These are phyloP conservation scores for Orbicella faveolata DNA, from an alignment of 64 coral and sea anemone species.

Conservation along the genomic window DNA sequence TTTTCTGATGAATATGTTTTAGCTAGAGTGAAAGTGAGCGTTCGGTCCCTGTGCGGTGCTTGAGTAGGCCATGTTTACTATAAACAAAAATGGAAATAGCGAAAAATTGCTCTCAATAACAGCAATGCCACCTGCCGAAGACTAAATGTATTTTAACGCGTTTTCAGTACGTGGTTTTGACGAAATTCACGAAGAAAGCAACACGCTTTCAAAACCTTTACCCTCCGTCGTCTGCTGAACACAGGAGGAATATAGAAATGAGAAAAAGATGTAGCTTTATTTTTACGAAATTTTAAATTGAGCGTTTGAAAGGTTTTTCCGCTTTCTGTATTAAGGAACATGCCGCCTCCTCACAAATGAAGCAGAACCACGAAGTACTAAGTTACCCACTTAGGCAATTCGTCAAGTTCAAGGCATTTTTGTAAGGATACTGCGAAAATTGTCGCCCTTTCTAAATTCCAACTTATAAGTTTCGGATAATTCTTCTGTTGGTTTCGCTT, in stretches of 20 bases:
- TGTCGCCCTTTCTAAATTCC: neutral
- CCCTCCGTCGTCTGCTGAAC: neutral
- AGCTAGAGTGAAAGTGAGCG: neutral
- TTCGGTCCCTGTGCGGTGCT: neutral
- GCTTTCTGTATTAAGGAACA: neutral
- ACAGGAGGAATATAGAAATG: neutral
- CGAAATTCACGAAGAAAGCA: neutral
- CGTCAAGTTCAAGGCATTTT: neutral
- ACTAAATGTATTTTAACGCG: constrained; percentile 42
- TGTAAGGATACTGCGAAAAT: neutral
- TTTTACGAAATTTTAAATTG: neutral
- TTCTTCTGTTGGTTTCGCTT: neutral
- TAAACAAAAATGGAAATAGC: constrained; percentile 50
- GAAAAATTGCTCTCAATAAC: constrained; percentile 20
- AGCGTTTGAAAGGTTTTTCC: neutral
- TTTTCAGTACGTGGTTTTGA: neutral
- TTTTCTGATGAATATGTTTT: neutral
- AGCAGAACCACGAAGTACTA: neutral
- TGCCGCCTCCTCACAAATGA: neutral
- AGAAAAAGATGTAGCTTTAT: neutral
- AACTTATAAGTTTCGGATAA: neutral
- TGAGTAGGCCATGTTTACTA: neutral
- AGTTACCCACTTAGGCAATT: neutral
- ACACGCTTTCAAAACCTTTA: neutral
- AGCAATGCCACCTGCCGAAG: neutral